A percentile compares a stretch with the other conserved stretches of the same genome.
Evolutionary conservation across 37 sponge, comb jelly and placozoan species (phyloP).

Genomic region (Cliona cf. orientalis): DNA sequence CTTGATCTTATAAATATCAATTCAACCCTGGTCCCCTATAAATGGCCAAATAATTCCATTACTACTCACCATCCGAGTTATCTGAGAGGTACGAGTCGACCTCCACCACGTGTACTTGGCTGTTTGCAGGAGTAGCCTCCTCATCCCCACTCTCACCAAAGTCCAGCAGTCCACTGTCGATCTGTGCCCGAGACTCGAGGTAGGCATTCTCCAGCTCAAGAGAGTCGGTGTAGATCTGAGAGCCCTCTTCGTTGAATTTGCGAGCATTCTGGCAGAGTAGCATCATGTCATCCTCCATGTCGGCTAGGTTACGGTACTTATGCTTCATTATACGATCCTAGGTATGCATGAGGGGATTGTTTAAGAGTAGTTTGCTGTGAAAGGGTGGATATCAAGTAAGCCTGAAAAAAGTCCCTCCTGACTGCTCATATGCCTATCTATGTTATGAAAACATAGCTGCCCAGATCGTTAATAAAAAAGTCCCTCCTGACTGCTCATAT

Average conservation of each 20-base stretch:
- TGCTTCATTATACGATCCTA: constrained; percentile 79
- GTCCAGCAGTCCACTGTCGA: constrained; percentile 24
- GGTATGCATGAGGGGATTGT: too few species aligned
- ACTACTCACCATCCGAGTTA: constrained; percentile 54
- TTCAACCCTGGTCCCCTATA: too few species aligned
- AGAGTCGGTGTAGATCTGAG: constrained; percentile 60
- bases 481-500: too few species aligned
- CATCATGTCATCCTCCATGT: constrained; percentile 81
- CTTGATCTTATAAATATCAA: too few species aligned
- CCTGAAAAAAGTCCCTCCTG: too few species aligned
- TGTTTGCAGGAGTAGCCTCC: too few species aligned
- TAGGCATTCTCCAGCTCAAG: constrained; percentile 66
- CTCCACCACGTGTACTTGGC: constrained; percentile 27
- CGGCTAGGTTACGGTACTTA: constrained; percentile 73
- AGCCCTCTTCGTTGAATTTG: constrained; percentile 91
- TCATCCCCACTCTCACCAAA: constrained; percentile 8
- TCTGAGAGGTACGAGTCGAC: constrained; percentile 52
- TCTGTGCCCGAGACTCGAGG: constrained; percentile 35
- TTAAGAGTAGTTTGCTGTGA: too few species aligned
- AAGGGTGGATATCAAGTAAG: too few species aligned
- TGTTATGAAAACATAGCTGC: too few species aligned
- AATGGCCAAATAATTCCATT: neutral
- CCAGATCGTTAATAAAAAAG: too few species aligned
- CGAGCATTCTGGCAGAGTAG: constrained; percentile 88
- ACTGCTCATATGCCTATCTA: too few species aligned